Percentiles rank a stretch among this genome's conserved stretches.
Evolutionary conservation across 2,113 vertebrate species (phyloP).

Genomic region (Haplochromis vanheusdeni): DNA sequence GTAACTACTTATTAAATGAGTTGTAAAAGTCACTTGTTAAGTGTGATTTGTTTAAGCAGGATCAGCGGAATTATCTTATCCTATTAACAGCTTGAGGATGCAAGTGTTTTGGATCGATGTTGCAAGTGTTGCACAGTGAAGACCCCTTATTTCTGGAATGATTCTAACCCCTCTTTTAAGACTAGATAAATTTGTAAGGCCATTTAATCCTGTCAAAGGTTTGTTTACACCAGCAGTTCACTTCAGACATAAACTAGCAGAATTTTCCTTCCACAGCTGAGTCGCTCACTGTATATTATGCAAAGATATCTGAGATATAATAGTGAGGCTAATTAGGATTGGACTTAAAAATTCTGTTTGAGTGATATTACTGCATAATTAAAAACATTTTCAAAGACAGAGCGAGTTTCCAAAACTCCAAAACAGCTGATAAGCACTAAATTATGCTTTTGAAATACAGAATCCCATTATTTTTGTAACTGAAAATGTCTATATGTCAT

Average conservation of each 20-base stretch:
- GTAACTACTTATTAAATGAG: slow-evolving; percentile 3
- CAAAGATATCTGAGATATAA: not conserved
- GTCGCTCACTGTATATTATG: not conserved
- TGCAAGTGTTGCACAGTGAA: not conserved
- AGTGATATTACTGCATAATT: not conserved
- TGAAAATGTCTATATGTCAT: not conserved
- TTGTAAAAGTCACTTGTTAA: slow-evolving; percentile 3
- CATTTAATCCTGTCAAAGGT: not conserved
- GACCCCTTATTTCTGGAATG: not conserved
- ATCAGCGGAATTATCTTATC: not conserved
- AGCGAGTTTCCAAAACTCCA: not conserved
- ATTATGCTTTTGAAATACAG: not conserved
- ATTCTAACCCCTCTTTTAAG: not conserved
- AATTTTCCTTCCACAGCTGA: not conserved
- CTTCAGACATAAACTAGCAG: not conserved
- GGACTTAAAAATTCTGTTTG: not conserved
- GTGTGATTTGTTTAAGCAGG: not conserved
- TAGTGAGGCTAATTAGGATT: not conserved
- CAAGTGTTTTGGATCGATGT: not conserved
- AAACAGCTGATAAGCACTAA: not conserved
- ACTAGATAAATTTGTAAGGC: not conserved
- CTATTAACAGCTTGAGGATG: not conserved
- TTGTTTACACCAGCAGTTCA: not conserved
- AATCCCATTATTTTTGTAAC: not conserved
- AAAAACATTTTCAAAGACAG: not conserved